phyloP scores from a whole-genome alignment of 2,113 vertebrate genomes.

The Lepisosteus osseus region DNA sequence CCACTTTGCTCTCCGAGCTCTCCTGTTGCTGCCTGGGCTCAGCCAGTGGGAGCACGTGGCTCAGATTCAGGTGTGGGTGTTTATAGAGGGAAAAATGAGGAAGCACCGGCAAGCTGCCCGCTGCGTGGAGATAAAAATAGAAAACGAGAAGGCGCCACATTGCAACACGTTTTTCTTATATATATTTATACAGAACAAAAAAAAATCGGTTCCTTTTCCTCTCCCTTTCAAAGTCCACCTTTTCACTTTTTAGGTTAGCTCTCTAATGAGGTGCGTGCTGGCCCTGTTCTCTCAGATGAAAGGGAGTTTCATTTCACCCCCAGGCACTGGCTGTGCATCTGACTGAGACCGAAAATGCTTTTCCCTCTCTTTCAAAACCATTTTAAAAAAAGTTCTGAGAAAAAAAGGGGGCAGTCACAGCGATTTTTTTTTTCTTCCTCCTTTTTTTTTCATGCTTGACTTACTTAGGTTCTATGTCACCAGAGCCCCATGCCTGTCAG shows the following conservation, averaged over 20 bases:
- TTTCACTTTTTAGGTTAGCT: not conserved
- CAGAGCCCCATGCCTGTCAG: slow-evolving; percentile 70
- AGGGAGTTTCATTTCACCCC: slow-evolving; percentile 26
- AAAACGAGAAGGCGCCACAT: slow-evolving; percentile 6
- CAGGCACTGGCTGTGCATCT: slow-evolving; percentile 46
- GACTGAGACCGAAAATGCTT: slow-evolving; percentile 57
- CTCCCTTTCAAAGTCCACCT: not conserved
- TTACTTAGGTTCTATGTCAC: slow-evolving; percentile 70
- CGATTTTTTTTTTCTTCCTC: slow-evolving; percentile 46
- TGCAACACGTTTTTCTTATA: not conserved
- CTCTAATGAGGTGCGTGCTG: slow-evolving; percentile 26
- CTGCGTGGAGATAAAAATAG: slow-evolving; percentile 24
- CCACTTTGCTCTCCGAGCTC: slow-evolving; percentile 77
- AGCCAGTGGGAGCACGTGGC: slow-evolving; percentile 38
- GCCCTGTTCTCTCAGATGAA: slow-evolving; percentile 5
- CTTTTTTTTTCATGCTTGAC: slow-evolving; percentile 48
- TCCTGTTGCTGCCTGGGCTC: slow-evolving; percentile 59
- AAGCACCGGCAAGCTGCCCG: slow-evolving; percentile 31
- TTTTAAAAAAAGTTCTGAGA: slow-evolving; percentile 48
- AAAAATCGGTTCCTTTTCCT: not conserved
- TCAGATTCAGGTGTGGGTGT: slow-evolving; percentile 19
- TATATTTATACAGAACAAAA: not conserved
- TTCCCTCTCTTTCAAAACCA: slow-evolving; percentile 61
- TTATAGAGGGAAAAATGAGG: slow-evolving; percentile 22
- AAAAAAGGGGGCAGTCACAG: slow-evolving; percentile 56